Conservation (phyloP, 2,113 vertebrate species). For the Pantherophis guttatus region DNA sequence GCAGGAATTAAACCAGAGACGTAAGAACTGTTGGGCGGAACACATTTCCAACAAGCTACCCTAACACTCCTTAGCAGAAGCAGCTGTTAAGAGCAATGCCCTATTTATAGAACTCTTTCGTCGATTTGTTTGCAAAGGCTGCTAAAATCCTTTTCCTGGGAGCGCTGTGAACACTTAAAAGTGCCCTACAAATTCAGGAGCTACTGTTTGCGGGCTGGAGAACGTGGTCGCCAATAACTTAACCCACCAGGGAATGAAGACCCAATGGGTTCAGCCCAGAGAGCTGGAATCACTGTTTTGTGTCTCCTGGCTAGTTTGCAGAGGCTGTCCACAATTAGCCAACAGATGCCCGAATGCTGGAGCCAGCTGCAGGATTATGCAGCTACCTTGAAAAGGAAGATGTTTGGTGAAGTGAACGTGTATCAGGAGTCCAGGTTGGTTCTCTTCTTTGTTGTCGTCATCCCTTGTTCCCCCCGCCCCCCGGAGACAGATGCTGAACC, state of each 20-base stretch:
- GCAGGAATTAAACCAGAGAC: background rate
- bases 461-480: no score
- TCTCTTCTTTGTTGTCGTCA: background rate
- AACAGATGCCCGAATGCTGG: constrained; percentile 49
- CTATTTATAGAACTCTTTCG: background rate
- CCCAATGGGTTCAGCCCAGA: background rate
- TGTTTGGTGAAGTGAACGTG: constrained; percentile 11
- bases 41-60: background rate
- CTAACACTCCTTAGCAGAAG: background rate
- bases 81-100: background rate
- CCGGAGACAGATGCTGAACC: background rate
- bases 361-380: constrained; percentile 33
- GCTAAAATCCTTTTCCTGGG: background rate
- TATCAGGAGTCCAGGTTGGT: constrained; percentile 14
- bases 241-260: background rate
- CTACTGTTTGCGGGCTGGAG: background rate
- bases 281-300: background rate
- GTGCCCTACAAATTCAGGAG: background rate
- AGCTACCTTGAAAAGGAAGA: constrained; percentile 33
- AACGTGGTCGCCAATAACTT: background rate
- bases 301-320: constrained; percentile 14
- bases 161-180: background rate
- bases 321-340: constrained; percentile 7
- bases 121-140: background rate
- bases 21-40: background rate